A percentile compares a stretch with the other conserved stretches of the same genome.
phyloP scores from a whole-genome alignment of 1,140 invertebrate genomes.

The Drosophila lacteicornis region DNA sequence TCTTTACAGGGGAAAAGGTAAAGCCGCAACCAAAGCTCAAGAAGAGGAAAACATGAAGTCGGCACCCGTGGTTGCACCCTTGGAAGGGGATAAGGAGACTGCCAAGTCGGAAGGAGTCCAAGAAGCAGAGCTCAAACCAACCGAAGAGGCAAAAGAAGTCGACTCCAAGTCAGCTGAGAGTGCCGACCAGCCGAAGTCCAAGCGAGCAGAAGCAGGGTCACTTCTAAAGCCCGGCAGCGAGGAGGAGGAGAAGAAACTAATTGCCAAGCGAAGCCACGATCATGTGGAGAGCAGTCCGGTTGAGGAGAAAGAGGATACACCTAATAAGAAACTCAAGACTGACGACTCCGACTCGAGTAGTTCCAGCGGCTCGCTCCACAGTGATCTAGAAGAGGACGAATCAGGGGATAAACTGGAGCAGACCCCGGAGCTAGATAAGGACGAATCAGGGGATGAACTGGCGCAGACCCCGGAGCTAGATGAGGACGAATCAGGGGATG shows the following conservation, averaged over 20 bases:
- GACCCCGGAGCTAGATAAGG: too few species aligned
- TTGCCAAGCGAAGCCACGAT: slow-evolving; percentile 49
- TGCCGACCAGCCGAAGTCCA: slow-evolving; percentile 38
- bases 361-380: slow-evolving; percentile 55
- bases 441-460: too few species aligned
- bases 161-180: slow-evolving; percentile 22
- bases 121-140: neutral
- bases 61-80: too few species aligned
- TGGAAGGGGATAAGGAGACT: too few species aligned
- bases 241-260: neutral
- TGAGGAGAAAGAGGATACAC: slow-evolving; percentile 31
- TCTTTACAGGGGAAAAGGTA: too few species aligned
- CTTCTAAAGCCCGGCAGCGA: neutral
- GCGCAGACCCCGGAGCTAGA: too few species aligned
- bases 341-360: slow-evolving; percentile 68
- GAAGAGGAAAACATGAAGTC: too few species aligned
- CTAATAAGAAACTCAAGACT: slow-evolving; percentile 59
- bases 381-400: slow-evolving; percentile 51
- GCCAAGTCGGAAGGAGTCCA: too few species aligned
- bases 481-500: too few species aligned
- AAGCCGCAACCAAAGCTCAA: too few species aligned
- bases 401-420: too few species aligned
- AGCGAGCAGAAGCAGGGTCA: slow-evolving; percentile 21
- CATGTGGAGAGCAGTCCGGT: slow-evolving; percentile 6
- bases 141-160: neutral